Evolutionary conservation across 2,797 vertebrate genomes (phyloP).

Genomic region (Coregonus suidteri): DNA sequence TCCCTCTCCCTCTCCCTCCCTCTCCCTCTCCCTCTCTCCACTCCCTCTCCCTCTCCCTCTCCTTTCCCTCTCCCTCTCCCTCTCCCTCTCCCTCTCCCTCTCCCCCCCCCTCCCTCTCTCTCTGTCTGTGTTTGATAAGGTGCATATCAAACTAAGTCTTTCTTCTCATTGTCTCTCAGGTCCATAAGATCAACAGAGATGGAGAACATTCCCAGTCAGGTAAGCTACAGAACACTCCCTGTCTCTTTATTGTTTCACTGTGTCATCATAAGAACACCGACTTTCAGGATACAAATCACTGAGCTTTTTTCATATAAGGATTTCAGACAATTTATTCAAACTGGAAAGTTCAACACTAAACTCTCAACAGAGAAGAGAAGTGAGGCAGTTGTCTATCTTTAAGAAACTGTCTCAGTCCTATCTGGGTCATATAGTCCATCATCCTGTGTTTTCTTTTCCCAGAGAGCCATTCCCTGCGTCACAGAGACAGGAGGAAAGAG

Average conservation of each 20-base stretch:
- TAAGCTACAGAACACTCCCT: conserved; percentile 44
- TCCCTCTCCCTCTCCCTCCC: background rate
- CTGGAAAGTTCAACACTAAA: background rate
- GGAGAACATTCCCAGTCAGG: conserved; percentile 88
- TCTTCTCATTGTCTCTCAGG: conserved; percentile 61
- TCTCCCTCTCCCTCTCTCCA: background rate
- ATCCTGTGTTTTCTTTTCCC: background rate
- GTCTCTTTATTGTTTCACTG: background rate
- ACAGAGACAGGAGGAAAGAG: conserved; percentile 90
- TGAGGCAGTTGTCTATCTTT: background rate
- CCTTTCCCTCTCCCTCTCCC: no score
- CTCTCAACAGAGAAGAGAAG: background rate
- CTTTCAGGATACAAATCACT: background rate
- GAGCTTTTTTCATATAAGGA: background rate
- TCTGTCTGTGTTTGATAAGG: background rate
- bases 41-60: no score
- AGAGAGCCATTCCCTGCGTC: conserved; percentile 86
- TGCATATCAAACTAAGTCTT: background rate
- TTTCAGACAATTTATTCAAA: background rate
- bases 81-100: no score
- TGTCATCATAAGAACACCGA: background rate
- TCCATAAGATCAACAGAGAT: conserved; percentile 82
- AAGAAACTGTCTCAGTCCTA: background rate
- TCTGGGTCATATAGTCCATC: background rate
- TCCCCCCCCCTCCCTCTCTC: background rate